These are phyloP conservation scores for Aphaenogaster floridana DNA, from an alignment of 1,140 invertebrate genomes.

Conservation along the genomic window DNA sequence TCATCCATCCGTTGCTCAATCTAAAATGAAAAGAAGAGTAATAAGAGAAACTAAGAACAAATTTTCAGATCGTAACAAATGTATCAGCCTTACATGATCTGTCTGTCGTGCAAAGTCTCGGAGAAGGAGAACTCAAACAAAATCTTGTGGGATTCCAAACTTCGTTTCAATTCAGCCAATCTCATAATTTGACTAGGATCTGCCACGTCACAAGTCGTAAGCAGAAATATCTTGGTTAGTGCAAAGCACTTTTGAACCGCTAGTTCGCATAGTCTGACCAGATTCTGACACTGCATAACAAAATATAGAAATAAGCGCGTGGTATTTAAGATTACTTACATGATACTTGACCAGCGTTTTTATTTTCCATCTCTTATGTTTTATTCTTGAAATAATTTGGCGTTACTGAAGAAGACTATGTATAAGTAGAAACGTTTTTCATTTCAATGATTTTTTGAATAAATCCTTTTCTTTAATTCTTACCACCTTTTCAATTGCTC, in stretches of 20 bases:
- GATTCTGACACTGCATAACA: slow-evolving; percentile 92
- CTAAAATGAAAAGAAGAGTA: slow-evolving; percentile 86
- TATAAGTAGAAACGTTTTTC: too few relatives aligned
- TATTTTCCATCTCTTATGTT: too few relatives aligned
- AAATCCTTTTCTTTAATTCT: too few relatives aligned
- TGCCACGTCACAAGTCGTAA: slow-evolving; percentile 89
- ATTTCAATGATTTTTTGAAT: too few relatives aligned
- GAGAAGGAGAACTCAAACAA: slow-evolving; percentile 90
- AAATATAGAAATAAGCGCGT: not conserved
- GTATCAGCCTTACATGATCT: slow-evolving; percentile 91
- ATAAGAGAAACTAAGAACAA: slow-evolving; percentile 35
- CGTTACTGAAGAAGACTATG: too few relatives aligned
- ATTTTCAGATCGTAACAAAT: not conserved
- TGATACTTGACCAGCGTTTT: too few relatives aligned
- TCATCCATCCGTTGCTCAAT: slow-evolving; percentile 96
- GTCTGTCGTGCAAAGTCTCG: slow-evolving; percentile 94
- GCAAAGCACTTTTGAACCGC: slow-evolving; percentile 90
- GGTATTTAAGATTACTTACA: too few relatives aligned
- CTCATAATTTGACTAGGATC: slow-evolving; percentile 87
- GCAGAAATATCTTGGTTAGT: slow-evolving; percentile 90
- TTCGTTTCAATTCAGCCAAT: slow-evolving; percentile 87
- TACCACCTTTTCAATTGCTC: too few relatives aligned
- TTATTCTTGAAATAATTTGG: too few relatives aligned
- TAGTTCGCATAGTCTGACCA: slow-evolving; percentile 94
- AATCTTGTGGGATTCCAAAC: slow-evolving; percentile 89